Percentiles rank a stretch among this genome's conserved stretches.
phyloP scores from a whole-genome alignment of 2,888 invertebrate genomes.

The Apamea crenata region DNA sequence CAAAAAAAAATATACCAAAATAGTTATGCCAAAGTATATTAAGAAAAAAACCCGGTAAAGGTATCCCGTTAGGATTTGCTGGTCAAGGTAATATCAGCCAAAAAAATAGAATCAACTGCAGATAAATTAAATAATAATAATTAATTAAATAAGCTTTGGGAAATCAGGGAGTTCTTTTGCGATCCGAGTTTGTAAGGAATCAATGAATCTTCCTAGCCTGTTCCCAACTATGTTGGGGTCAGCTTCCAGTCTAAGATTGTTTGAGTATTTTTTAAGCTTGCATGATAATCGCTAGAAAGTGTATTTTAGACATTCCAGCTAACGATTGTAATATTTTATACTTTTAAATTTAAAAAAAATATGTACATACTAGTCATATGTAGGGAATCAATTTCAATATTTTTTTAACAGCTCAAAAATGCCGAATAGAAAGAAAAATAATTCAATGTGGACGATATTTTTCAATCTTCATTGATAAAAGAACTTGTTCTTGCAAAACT shows the following conservation, averaged over 20 bases:
- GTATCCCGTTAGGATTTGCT: background rate
- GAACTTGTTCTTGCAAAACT: background rate
- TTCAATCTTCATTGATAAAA: background rate
- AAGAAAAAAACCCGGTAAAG: too few relatives aligned
- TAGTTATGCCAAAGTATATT: too few relatives aligned
- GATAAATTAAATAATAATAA: background rate
- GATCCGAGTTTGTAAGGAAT: background rate
- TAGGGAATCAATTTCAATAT: background rate
- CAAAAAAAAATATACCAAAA: too few relatives aligned
- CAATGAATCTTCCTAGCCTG: background rate
- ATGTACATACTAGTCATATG: conserved; percentile 14
- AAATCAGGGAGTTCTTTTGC: too few relatives aligned
- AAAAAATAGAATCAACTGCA: conserved; percentile 2
- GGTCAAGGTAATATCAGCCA: background rate
- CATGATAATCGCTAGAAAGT: background rate
- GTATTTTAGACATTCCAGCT: background rate
- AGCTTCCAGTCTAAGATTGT: background rate
- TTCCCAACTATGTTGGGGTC: background rate
- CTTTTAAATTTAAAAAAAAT: background rate
- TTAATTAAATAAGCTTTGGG: background rate
- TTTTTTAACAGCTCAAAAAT: background rate
- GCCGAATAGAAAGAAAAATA: background rate
- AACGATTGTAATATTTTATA: background rate
- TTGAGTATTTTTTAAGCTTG: background rate
- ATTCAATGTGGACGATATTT: background rate